These are phyloP conservation scores for Megamerina dolium DNA, from an alignment of 2,888 invertebrate genomes.

Conservation along the genomic window DNA sequence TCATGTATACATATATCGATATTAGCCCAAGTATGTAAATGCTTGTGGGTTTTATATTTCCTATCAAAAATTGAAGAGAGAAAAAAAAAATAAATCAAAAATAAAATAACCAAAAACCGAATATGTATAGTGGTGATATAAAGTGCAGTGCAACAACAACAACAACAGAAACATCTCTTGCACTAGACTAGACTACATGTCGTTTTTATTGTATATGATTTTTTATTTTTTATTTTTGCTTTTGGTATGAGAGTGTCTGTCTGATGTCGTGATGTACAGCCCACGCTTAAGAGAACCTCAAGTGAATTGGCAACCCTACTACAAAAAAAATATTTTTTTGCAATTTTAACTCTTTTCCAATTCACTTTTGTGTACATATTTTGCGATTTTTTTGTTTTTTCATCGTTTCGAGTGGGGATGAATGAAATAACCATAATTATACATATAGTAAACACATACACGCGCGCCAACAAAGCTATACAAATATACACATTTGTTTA, in stretches of 20 bases:
- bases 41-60: conserved; percentile 1
- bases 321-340: too few species aligned
- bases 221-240: background rate
- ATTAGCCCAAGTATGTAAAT: too few species aligned
- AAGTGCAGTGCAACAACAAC: conserved; percentile 8
- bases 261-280: conserved; percentile 17
- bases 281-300: conserved; percentile 11
- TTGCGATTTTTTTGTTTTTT: too few species aligned
- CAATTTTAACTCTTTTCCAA: too few species aligned
- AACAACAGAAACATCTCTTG: conserved; percentile 8
- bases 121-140: too few species aligned
- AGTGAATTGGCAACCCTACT: background rate
- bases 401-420: conserved; percentile 9
- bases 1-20: too few species aligned
- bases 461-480: background rate
- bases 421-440: background rate
- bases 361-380: too few species aligned
- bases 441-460: background rate
- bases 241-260: conserved; percentile 7
- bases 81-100: background rate
- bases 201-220: conserved; percentile 9
- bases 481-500: background rate
- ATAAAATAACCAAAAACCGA: too few species aligned
- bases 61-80: background rate
- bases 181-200: conserved; percentile 19